Base-by-base conservation (phyloP, 2,888 invertebrate species). In the Lymantria monacha region DNA sequence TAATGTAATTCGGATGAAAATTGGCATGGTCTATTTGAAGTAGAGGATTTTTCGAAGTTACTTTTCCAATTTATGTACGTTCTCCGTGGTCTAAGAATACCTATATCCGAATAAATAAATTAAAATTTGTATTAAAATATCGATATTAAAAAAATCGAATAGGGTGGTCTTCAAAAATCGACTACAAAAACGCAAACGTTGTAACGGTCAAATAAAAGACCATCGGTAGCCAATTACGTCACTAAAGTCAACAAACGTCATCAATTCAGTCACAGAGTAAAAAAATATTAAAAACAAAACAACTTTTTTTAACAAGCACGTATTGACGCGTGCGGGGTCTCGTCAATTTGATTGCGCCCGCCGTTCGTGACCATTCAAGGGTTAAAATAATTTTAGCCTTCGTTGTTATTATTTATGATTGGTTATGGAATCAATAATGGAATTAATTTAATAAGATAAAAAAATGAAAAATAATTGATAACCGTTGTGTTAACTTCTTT, bases 281-380 rank as follows among this genome's bases (percentile, higher is more conserved):
- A 45, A 33, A 13, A 15, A 53, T 33, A 9, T 10, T 5, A 8
- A 13, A 43, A 48, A 33, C 8, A 8, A 10, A 33, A 46, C 12
- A 38, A 30, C 52, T 59, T 51, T 53, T 53, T 53, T 44, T 46
- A 45, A 56, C 51, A 56, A 55, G 44, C 55, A 42, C 53, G 31
- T 30, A 48, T 59, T 59, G 66, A 57, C 69, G 61, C 63, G 68
- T 61, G 67, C 50, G 22, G 31, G 49, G 12, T 11, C 15, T 42
- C 30, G 42, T 48, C 46, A 53, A 62, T 60, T 65, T 38, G 50
- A 60, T 38, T 33, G 30, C 22, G 15, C 10, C 5, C 30, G 59
- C 61, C 48, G 56, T 61, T 57, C 44, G 51, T 51, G 56, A 37
- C 22, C 55, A 58, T 63, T 66, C 69, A 68, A 68, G 69, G 69